These are phyloP conservation scores for Lutjanus argentimaculatus DNA, from an alignment of 2,797 vertebrate species.

Conservation along the genomic window DNA sequence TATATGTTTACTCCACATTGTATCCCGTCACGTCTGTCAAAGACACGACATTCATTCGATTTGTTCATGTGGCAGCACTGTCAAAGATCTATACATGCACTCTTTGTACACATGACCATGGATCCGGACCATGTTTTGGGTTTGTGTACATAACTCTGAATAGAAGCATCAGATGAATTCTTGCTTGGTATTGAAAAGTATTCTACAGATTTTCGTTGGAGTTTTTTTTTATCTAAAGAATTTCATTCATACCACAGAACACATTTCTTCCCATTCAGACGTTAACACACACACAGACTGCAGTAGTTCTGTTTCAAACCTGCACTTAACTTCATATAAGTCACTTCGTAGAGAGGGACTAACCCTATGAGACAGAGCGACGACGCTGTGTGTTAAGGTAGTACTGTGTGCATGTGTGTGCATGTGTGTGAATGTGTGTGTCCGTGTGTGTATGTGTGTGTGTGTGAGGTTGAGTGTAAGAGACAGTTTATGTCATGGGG, in stretches of 20 bases:
- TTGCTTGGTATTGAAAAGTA: neutral
- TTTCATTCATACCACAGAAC: neutral
- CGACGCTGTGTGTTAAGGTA: constrained; percentile 65
- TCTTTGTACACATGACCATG: neutral
- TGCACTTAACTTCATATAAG: constrained; percentile 63
- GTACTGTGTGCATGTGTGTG: constrained; percentile 42
- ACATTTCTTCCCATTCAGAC: constrained; percentile 14
- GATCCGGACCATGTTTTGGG: neutral
- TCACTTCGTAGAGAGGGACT: constrained; percentile 57
- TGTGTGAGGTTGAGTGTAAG: constrained; percentile 70
- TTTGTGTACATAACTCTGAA: neutral
- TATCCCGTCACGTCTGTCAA: too few species aligned
- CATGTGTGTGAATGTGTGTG: constrained; percentile 11
- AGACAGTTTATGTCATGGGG: constrained; percentile 81
- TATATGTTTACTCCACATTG: too few species aligned
- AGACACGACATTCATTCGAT: too few species aligned
- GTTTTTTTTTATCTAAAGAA: neutral
- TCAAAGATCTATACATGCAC: too few species aligned
- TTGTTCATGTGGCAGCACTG: too few species aligned
- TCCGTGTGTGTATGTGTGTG: constrained; percentile 21
- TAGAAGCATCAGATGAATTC: neutral
- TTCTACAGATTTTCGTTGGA: neutral
- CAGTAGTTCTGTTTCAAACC: constrained; percentile 53
- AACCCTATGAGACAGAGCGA: constrained; percentile 65
- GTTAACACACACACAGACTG: constrained; percentile 28